Conservation (phyloP, 1,140 invertebrate species). For the Drosophila pseudoananassae region DNA sequence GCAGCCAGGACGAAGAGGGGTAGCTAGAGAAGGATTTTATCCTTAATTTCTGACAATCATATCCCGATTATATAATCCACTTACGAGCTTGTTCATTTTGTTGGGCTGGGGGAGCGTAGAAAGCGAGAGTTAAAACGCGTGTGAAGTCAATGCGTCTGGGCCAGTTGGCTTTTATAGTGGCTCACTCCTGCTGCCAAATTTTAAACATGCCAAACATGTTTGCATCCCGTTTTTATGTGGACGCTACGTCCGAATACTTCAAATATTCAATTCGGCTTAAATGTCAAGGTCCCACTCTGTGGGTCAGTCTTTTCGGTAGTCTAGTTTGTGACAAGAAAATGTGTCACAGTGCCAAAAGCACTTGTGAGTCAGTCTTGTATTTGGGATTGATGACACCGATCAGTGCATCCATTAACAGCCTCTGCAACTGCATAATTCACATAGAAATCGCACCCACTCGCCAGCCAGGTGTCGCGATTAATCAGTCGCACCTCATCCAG, state of each 20-base stretch:
- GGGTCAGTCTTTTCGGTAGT: slow-evolving; percentile 10
- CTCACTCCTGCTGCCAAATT: slow-evolving; percentile 14
- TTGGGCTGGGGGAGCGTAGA: slow-evolving; percentile 36
- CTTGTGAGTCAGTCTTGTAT: slow-evolving; percentile 18
- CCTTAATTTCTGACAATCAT: background rate
- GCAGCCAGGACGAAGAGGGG: slow-evolving; percentile 46
- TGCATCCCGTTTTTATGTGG: slow-evolving; percentile 72
- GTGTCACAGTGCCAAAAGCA: slow-evolving; percentile 43
- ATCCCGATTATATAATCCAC: slow-evolving; percentile 22
- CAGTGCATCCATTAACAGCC: slow-evolving; percentile 50
- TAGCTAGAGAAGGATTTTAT: slow-evolving; percentile 32
- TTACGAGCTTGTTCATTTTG: slow-evolving; percentile 77
- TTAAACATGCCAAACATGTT: slow-evolving; percentile 84
- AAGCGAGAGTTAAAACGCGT: slow-evolving; percentile 71
- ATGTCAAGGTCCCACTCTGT: slow-evolving; percentile 60
- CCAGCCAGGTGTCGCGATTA: slow-evolving; percentile 65
- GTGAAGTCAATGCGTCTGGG: slow-evolving; percentile 44
- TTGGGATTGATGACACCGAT: slow-evolving; percentile 58
- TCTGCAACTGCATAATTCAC: slow-evolving; percentile 26
- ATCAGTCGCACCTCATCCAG: slow-evolving; percentile 47
- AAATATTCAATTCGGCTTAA: slow-evolving; percentile 44
- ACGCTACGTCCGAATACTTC: slow-evolving; percentile 55
- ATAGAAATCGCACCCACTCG: slow-evolving; percentile 55
- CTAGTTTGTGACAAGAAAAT: slow-evolving; percentile 32
- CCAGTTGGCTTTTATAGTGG: slow-evolving; percentile 68